Percentiles rank a stretch among this genome's conserved stretches.
These are phyloP conservation scores for Silurus lanzhouensis DNA, from an alignment of 2,797 vertebrate species.

Conservation along the genomic window DNA sequence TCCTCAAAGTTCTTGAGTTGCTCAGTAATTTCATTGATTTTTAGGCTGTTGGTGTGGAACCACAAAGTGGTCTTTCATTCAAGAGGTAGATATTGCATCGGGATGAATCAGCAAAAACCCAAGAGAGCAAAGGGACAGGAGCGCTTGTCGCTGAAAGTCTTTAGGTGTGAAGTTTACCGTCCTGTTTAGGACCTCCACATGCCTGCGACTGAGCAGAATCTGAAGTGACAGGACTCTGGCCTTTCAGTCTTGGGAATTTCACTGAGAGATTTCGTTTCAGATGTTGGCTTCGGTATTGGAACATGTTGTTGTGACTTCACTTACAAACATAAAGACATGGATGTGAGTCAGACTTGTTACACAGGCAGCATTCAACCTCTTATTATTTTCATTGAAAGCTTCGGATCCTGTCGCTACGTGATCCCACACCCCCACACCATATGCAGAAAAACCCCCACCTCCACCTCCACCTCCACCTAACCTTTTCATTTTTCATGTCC, in stretches of 20 bases:
- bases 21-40: no score
- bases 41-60: no score
- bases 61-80: no score
- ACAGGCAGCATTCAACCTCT: not conserved
- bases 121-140: no score
- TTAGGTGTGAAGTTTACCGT: not conserved
- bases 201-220: not conserved
- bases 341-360: not conserved
- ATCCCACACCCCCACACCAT: not conserved
- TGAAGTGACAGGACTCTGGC: not conserved
- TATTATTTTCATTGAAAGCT: not conserved
- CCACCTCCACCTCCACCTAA: not conserved
- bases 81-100: no score
- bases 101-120: no score
- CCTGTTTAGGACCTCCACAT: not conserved
- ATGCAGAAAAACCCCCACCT: not conserved
- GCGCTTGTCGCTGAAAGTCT: not conserved
- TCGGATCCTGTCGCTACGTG: not conserved
- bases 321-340: not conserved
- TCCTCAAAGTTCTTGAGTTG: no score
- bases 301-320: not conserved
- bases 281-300: no score
- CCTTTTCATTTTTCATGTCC: not conserved
- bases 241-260: not conserved
- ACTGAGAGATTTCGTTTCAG: no score